phyloP scores from a whole-genome alignment of 2,888 invertebrate species.

The Athalia cordata region DNA sequence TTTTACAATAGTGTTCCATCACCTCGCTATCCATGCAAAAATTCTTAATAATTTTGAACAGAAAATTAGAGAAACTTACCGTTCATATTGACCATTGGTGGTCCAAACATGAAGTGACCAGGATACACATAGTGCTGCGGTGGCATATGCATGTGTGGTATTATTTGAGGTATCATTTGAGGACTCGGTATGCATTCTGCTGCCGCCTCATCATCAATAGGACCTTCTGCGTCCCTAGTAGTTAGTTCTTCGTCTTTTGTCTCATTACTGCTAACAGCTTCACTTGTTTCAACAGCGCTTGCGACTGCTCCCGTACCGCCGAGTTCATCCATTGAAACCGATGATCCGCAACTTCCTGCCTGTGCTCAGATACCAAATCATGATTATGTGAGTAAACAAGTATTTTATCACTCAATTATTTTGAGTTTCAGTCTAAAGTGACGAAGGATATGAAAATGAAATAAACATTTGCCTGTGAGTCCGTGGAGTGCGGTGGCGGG shows the following conservation, averaged over 20 bases:
- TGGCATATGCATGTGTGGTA: slow-evolving; percentile 63
- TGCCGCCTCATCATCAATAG: slow-evolving; percentile 51
- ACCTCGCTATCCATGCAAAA: not conserved
- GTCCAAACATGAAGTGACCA: slow-evolving; percentile 75
- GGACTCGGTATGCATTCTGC: slow-evolving; percentile 40
- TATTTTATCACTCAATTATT: not conserved
- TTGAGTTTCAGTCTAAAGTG: not conserved
- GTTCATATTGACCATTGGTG: slow-evolving; percentile 75
- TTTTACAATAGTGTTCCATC: not conserved
- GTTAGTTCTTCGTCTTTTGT: slow-evolving; percentile 49
- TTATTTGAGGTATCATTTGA: slow-evolving; percentile 64
- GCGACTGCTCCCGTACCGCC: slow-evolving; percentile 59
- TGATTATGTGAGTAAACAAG: not conserved
- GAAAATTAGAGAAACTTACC: slow-evolving; percentile 66
- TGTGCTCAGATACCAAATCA: slow-evolving; percentile 49
- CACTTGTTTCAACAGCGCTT: slow-evolving; percentile 38
- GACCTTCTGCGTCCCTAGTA: slow-evolving; percentile 50
- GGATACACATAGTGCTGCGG: slow-evolving; percentile 73
- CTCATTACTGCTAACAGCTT: slow-evolving; percentile 47
- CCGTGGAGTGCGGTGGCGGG: slow-evolving; percentile 67
- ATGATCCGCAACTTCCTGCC: slow-evolving; percentile 64
- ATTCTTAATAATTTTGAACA: not conserved
- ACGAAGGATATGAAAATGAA: not conserved
- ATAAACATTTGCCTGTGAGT: slow-evolving; percentile 61
- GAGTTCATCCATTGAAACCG: slow-evolving; percentile 61